Evolutionary conservation across 2,797 vertebrate genomes (phyloP), one percentile per base, ranked within the genome.

Genomic region (Enteromius mattozi): DNA sequence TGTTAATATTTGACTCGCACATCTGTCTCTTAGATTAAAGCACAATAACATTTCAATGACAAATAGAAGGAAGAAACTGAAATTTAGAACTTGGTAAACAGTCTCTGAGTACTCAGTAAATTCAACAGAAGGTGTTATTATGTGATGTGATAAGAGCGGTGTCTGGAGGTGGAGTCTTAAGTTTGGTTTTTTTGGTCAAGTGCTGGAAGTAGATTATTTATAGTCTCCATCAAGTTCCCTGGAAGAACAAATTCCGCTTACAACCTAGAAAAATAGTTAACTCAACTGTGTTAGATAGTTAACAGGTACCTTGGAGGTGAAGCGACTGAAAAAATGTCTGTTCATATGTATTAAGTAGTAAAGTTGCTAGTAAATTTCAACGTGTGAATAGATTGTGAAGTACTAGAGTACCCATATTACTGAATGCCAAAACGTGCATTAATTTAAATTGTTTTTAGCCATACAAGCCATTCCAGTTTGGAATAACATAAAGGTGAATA

Each of bases 1-100:
- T 72, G 90, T 91, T 87, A 93, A 94, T 91, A 74, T 90, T 90
- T 92, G 91, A 90, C 91, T 40, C 2, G 0, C 7, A 1, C 21
- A 12, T 66, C 13, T 27, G 45, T 65, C 42, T 0, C 21, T 19
- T 40, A 27, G 30, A 47, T 33, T 63, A 2, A 65, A 82, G 56
- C 21, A 35, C 70, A 75, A 49, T 76, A 17, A 61, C 59, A 21
- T 82, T 33, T 69, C 47, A 69, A 78, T 59, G 13, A 56, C 3
- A 42, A 69, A 66, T 0, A 61, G 7, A 56, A 19, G 33, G 35
- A 54, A 77, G 45, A n/a, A 83, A 69, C 24, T 21, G 2, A 17
- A 27, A n/a, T 13, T 12, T 19, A 7, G 2, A 59, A 30, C 17
- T 35, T 59, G 66, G 42, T 71, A 59, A 56, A 56, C 35, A 27